Evolutionary conservation across 2,888 invertebrate species (phyloP).

Genomic region (Lasiommata megera): DNA sequence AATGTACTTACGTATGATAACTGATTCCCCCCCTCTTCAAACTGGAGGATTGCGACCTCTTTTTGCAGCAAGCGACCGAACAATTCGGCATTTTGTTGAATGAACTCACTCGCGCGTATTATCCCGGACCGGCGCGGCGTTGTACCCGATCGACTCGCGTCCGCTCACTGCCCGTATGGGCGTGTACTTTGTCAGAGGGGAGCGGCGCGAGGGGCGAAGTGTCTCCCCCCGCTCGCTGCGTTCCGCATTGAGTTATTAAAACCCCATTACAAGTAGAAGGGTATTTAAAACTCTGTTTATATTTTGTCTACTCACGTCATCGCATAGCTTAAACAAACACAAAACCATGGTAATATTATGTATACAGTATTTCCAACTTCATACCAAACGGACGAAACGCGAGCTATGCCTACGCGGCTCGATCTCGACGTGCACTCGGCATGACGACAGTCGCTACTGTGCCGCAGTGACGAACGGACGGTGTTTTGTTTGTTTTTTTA

Average conservation of each 20-base stretch:
- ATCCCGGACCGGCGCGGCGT: neutral
- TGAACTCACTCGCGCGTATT: neutral
- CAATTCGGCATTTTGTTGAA: neutral
- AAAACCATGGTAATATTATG: too few species aligned
- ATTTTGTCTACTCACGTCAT: too few species aligned
- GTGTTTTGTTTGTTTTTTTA: too few species aligned
- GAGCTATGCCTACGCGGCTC: too few species aligned
- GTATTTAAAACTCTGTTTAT: neutral
- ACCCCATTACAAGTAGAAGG: too few species aligned
- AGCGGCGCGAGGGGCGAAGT: neutral
- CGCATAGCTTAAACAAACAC: too few species aligned
- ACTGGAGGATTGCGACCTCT: neutral
- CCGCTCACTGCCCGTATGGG: neutral
- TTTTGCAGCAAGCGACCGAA: constrained; percentile 6
- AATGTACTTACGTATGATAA: constrained; percentile 4
- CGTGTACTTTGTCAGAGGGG: neutral
- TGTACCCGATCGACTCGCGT: neutral
- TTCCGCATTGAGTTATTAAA: neutral
- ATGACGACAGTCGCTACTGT: too few species aligned
- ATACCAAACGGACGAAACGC: too few species aligned
- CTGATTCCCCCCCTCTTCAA: constrained; percentile 3
- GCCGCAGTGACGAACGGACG: too few species aligned
- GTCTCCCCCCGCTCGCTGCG: neutral
- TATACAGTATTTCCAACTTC: too few species aligned
- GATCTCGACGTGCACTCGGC: too few species aligned